phyloP scores from a whole-genome alignment of 2,888 invertebrate species.

The Dicyrtomina minuta region DNA sequence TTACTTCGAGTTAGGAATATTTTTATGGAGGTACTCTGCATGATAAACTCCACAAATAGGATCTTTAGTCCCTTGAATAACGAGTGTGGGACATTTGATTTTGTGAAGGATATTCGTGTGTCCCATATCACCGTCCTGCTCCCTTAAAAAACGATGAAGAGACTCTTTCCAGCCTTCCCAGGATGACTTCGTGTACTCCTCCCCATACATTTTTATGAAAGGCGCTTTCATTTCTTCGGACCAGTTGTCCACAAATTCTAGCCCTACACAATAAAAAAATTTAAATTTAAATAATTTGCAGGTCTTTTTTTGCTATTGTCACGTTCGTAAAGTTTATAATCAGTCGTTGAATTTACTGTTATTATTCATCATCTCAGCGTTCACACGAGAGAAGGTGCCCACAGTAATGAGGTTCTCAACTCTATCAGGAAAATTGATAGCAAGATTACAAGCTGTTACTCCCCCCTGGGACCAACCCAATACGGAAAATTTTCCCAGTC shows the following conservation, averaged over 20 bases:
- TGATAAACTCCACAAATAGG: constrained; percentile 73
- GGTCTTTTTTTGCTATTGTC: not conserved
- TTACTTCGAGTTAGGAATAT: constrained; percentile 69
- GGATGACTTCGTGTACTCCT: constrained; percentile 67
- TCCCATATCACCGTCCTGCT: constrained; percentile 61
- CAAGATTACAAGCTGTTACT: constrained; percentile 56
- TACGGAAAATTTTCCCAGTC: constrained; percentile 55
- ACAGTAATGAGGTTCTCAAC: constrained; percentile 55
- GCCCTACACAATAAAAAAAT: not conserved
- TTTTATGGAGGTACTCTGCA: constrained; percentile 67
- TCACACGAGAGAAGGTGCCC: constrained; percentile 27
- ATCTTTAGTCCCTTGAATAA: constrained; percentile 82
- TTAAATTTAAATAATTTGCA: not conserved
- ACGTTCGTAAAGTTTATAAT: not conserved
- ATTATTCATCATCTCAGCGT: not conserved
- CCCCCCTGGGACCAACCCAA: constrained; percentile 60
- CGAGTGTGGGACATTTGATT: constrained; percentile 73
- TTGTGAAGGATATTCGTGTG: constrained; percentile 61
- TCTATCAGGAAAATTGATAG: constrained; percentile 55
- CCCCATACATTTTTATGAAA: constrained; percentile 72
- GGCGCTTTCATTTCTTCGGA: constrained; percentile 75
- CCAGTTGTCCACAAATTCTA: constrained; percentile 61
- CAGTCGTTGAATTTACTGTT: not conserved
- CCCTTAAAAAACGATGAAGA: constrained; percentile 61
- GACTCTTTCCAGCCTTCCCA: constrained; percentile 76